These are phyloP conservation scores for Uropsilus gracilis DNA, from an alignment of 2,113 vertebrate species.

Conservation along the genomic window DNA sequence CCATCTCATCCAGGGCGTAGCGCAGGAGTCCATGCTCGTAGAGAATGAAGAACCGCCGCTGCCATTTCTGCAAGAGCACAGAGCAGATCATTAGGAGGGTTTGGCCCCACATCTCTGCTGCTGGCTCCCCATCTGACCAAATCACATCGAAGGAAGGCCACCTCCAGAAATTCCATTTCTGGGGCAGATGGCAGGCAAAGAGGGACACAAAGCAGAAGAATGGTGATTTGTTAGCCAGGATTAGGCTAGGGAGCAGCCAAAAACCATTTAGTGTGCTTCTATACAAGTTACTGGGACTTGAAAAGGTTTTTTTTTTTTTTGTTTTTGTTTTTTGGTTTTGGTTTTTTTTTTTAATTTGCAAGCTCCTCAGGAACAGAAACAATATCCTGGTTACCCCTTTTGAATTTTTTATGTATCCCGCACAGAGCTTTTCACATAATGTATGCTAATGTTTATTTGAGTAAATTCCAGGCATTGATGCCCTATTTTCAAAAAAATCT, in stretches of 20 bases:
- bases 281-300: neutral
- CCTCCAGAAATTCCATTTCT: neutral
- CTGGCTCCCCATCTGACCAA: neutral
- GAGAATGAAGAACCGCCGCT: constrained; percentile 96
- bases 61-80: constrained; percentile 93
- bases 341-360: neutral
- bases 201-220: neutral
- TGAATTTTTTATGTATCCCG: neutral
- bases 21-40: constrained; percentile 96
- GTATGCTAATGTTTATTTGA: neutral
- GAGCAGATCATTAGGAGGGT: neutral
- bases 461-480: neutral
- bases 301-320: neutral
- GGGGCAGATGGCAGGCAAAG: neutral
- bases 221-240: neutral
- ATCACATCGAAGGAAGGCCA: neutral
- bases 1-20: constrained; percentile 97
- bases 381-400: neutral
- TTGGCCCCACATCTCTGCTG: neutral
- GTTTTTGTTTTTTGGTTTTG: too few relatives aligned
- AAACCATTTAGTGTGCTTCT: neutral
- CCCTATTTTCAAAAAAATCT: neutral
- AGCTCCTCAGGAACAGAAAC: neutral
- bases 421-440: neutral
- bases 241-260: neutral